A percentile compares a stretch with the other conserved stretches of the same genome.
These are phyloP conservation scores for Caenorhabditis doughertyi DNA, from an alignment of 2,888 invertebrate species.

Conservation along the genomic window DNA sequence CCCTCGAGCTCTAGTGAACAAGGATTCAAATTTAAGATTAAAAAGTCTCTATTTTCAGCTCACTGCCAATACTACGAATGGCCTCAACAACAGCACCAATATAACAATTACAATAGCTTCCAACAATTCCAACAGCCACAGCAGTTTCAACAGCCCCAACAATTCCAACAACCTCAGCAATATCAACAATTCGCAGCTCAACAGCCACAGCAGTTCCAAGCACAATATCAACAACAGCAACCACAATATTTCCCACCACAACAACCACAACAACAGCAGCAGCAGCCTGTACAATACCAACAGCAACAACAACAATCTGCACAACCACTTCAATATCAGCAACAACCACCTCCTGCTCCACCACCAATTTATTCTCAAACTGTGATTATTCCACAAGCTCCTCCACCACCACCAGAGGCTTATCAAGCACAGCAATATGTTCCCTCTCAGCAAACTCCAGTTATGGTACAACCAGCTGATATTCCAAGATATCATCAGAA, in stretches of 20 bases:
- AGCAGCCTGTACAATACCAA: conserved; percentile 43
- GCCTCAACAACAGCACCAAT: conserved; percentile 54
- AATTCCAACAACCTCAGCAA: conserved; percentile 55
- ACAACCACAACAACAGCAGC: conserved; percentile 47
- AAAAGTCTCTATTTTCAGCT: conserved; percentile 21
- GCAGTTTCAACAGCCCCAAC: conserved; percentile 32
- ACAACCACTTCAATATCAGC: conserved; percentile 50
- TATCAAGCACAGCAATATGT: conserved; percentile 59
- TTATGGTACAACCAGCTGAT: conserved; percentile 57
- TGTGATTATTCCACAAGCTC: conserved; percentile 61
- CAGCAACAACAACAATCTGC: conserved; percentile 42
- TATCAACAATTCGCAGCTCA: conserved; percentile 49
- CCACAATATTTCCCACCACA: conserved; percentile 56
- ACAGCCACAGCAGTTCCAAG: conserved; percentile 47
- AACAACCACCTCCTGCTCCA: conserved; percentile 47
- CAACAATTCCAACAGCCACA: conserved; percentile 31
- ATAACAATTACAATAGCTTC: conserved; percentile 24
- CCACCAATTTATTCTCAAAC: conserved; percentile 65
- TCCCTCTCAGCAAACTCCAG: conserved; percentile 46
- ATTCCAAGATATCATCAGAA: conserved; percentile 57
- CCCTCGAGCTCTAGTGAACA: neutral
- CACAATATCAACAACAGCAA: conserved; percentile 55
- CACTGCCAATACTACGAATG: conserved; percentile 56
- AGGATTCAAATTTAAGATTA: neutral
- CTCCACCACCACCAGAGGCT: conserved; percentile 64